Evolutionary conservation across 2,113 vertebrate species (phyloP).

Genomic region (Holacanthus passer): DNA sequence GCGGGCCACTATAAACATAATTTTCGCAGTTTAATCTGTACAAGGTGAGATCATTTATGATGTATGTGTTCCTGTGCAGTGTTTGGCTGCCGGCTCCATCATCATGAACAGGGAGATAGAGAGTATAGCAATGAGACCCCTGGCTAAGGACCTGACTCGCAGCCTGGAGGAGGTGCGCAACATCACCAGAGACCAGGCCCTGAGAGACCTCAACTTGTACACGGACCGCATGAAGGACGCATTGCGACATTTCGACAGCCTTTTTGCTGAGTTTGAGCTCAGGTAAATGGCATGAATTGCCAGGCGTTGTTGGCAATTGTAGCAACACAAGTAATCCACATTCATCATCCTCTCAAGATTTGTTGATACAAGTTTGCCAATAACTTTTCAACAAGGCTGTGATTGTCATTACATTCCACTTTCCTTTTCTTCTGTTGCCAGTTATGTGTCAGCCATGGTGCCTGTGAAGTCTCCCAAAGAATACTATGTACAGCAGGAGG

Average conservation of each 20-base stretch:
- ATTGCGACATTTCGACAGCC: constrained; percentile 92
- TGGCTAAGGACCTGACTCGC: constrained; percentile 95
- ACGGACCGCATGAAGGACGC: constrained; percentile 95
- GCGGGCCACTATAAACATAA: neutral
- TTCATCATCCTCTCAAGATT: constrained; percentile 28
- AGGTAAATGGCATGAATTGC: constrained; percentile 86
- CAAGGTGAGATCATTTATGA: neutral
- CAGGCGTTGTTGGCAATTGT: neutral
- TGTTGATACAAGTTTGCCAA: constrained; percentile 15
- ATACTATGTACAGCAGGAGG: constrained; percentile 98
- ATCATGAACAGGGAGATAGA: constrained; percentile 99
- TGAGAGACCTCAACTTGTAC: constrained; percentile 94
- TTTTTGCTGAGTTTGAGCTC: constrained; percentile 98
- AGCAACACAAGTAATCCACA: constrained; percentile 19
- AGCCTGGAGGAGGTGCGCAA: constrained; percentile 95
- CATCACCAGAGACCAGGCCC: constrained; percentile 94
- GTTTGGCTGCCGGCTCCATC: constrained; percentile 96
- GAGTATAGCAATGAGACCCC: constrained; percentile 96
- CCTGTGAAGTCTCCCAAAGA: constrained; percentile 98
- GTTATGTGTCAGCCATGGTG: constrained; percentile 99
- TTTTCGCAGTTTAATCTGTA: constrained; percentile 6
- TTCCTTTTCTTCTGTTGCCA: constrained; percentile 65
- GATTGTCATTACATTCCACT: neutral
- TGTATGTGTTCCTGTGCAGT: constrained; percentile 81
- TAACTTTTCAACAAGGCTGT: constrained; percentile 1